phyloP scores from a whole-genome alignment of 2,888 invertebrate species.

The Nymphalis urticae region DNA sequence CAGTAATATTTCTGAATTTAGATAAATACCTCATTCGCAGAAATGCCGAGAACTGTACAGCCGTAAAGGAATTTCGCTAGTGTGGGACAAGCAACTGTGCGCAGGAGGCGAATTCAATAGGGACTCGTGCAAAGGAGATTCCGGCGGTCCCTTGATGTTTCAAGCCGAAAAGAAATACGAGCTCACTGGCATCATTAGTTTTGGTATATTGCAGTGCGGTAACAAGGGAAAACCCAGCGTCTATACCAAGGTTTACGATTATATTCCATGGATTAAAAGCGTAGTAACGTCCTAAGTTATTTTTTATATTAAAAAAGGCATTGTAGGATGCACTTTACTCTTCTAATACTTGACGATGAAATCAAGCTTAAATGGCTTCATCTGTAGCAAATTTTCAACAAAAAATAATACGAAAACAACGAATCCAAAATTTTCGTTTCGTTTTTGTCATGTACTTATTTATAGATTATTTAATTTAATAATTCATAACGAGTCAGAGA shows the following conservation, averaged over 20 bases:
- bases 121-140: constrained; percentile 84
- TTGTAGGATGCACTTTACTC: background rate
- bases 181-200: constrained; percentile 81
- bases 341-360: background rate
- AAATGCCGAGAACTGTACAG: constrained; percentile 28
- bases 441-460: too few relatives aligned
- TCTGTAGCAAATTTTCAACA: background rate
- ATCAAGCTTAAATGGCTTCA: background rate
- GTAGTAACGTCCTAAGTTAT: constrained; percentile 47
- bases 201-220: constrained; percentile 82
- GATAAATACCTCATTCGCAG: constrained; percentile 30
- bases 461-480: too few relatives aligned
- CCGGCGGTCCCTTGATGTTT: constrained; percentile 84
- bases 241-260: constrained; percentile 83
- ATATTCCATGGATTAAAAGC: constrained; percentile 80
- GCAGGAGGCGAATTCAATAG: constrained; percentile 79
- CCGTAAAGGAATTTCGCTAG: constrained; percentile 7
- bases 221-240: constrained; percentile 82
- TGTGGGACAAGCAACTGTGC: constrained; percentile 69
- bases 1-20: too few relatives aligned
- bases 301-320: background rate
- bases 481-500: too few relatives aligned
- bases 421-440: too few relatives aligned
- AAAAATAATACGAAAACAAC: too few relatives aligned
- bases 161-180: constrained; percentile 49